A percentile compares a stretch with the other conserved stretches of the same genome.
Conservation (phyloP, 2,888 invertebrate species). For the Ferrisia virgata region DNA sequence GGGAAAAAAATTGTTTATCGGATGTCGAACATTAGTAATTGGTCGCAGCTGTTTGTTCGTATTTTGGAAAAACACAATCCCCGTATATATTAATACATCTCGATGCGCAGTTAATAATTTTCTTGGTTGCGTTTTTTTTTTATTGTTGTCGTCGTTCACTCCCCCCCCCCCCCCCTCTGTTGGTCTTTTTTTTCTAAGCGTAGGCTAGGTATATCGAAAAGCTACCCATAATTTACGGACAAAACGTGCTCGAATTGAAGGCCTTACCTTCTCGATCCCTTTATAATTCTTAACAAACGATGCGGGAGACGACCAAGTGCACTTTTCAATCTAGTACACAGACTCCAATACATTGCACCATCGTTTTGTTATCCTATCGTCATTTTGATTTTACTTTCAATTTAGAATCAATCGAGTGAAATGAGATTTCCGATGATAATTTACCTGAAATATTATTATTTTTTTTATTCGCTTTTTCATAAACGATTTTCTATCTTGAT, state of each 20-base stretch:
- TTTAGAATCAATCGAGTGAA: slow-evolving; percentile 33
- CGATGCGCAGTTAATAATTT: not conserved
- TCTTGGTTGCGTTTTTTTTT: not conserved
- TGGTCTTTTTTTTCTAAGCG: not conserved
- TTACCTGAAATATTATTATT: slow-evolving; percentile 3
- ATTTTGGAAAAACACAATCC: not conserved
- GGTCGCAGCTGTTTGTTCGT: slow-evolving; percentile 11
- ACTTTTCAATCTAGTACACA: slow-evolving; percentile 15
- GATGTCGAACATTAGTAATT: slow-evolving; percentile 17
- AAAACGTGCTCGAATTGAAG: not conserved
- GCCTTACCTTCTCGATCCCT: not conserved
- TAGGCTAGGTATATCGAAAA: not conserved
- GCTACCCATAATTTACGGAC: slow-evolving; percentile 19
- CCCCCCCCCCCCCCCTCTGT: not conserved
- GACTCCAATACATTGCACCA: not conserved
- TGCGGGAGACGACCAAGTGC: not conserved
- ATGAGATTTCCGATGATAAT: not conserved
- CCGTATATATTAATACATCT: slow-evolving; percentile 21
- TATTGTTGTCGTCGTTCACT: too few relatives aligned
- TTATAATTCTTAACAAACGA: not conserved
- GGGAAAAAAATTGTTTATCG: slow-evolving; percentile 20
- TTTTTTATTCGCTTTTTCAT: too few relatives aligned
- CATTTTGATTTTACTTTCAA: slow-evolving; percentile 31
- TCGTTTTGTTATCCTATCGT: not conserved
- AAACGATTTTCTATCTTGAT: not conserved